Percentiles rank a stretch among this genome's conserved stretches.
phyloP scores from a whole-genome alignment of 2,888 invertebrate species.

The Phytoseiulus persimilis region DNA sequence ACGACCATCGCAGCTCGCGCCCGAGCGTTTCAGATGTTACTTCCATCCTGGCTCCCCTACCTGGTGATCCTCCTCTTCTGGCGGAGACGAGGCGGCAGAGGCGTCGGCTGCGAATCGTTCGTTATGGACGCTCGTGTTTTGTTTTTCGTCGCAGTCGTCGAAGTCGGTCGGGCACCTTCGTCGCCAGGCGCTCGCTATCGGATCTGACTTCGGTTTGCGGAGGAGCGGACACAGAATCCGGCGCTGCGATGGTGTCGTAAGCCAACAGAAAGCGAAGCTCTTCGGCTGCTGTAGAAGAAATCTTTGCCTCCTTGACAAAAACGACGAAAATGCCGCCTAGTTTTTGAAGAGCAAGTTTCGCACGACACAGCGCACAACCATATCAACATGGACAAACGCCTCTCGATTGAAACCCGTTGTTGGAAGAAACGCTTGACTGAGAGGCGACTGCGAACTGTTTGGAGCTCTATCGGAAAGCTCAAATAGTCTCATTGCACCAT shows the following conservation, averaged over 20 bases:
- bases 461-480: not conserved
- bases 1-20: not conserved
- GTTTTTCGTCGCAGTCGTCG: not conserved
- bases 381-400: not conserved
- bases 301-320: not conserved
- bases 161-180: not conserved
- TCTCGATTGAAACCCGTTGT: not conserved
- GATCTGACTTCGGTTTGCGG: not conserved
- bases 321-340: not conserved
- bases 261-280: not conserved
- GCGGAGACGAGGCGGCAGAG: not conserved
- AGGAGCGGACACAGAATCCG: not conserved
- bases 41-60: not conserved
- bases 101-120: not conserved
- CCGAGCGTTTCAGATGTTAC: not conserved
- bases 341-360: not conserved
- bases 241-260: not conserved
- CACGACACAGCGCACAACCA: not conserved
- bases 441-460: not conserved
- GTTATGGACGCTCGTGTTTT: not conserved
- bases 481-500: not conserved
- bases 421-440: not conserved
- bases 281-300: not conserved
- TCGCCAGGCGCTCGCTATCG: not conserved
- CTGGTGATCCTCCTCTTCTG: not conserved